Evolutionary conservation across 1,140 invertebrate genomes (phyloP).

Genomic region (Cyclargus thomasi): DNA sequence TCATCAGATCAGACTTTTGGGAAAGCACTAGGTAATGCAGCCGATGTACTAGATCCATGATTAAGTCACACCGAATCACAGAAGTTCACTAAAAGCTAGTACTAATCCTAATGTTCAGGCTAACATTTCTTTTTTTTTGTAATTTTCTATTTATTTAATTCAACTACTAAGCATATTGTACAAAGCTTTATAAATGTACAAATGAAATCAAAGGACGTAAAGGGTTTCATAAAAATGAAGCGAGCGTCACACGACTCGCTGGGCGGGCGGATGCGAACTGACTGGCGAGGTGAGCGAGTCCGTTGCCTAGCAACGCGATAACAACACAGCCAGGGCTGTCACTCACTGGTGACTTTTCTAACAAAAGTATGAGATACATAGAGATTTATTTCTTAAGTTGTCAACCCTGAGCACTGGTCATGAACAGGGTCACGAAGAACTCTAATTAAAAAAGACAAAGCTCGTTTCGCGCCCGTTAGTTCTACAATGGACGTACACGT

Average conservation of each 20-base stretch:
- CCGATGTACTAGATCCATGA: constrained; percentile 71
- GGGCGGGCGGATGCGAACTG: constrained; percentile 57
- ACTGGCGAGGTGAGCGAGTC: constrained; percentile 14
- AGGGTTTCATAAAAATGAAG: constrained; percentile 1
- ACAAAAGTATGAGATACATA: too few relatives aligned
- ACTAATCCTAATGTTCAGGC: background rate
- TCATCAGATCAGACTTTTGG: constrained; percentile 71
- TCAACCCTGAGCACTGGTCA: constrained; percentile 6
- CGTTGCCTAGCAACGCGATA: constrained; percentile 49
- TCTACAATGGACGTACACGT: background rate
- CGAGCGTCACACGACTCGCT: constrained; percentile 21
- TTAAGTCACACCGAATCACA: constrained; percentile 20
- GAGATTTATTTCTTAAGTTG: too few relatives aligned
- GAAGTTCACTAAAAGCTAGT: background rate
- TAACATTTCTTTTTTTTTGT: background rate
- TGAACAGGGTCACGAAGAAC: constrained; percentile 15
- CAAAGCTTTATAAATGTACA: background rate
- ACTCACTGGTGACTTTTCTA: too few relatives aligned
- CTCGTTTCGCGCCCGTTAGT: background rate
- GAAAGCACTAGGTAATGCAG: constrained; percentile 70
- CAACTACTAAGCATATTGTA: background rate
- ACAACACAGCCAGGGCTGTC: constrained; percentile 15
- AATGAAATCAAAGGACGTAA: background rate
- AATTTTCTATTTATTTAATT: background rate
- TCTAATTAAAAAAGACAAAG: constrained; percentile 13